Conservation (phyloP, 2,888 invertebrate genomes). For the Nomada goodeniana region DNA sequence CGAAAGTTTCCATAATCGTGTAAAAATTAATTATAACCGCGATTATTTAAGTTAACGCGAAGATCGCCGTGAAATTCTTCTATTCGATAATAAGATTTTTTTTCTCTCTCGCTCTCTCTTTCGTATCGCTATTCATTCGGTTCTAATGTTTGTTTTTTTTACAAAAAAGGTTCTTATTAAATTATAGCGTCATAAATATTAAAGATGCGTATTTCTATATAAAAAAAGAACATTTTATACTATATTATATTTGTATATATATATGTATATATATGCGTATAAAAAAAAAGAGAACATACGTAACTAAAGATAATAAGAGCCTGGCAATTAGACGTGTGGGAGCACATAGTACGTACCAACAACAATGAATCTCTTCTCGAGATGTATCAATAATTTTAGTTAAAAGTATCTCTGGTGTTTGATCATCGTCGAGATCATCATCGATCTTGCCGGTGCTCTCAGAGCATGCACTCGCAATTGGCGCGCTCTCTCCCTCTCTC, state of each 20-base stretch:
- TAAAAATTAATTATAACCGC: background rate
- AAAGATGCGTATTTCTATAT: slow-evolving; percentile 12
- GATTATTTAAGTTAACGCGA: background rate
- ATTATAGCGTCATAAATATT: slow-evolving; percentile 27
- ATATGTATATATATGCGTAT: background rate
- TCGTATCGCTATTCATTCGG: background rate
- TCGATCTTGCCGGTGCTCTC: slow-evolving; percentile 66
- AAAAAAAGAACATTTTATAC: background rate
- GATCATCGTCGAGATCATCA: slow-evolving; percentile 17
- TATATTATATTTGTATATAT: background rate
- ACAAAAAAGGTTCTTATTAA: slow-evolving; percentile 1
- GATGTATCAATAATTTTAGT: background rate
- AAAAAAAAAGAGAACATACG: background rate
- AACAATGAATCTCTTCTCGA: slow-evolving; percentile 10
- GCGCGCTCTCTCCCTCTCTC: slow-evolving; percentile 30
- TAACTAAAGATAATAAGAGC: slow-evolving; percentile 18
- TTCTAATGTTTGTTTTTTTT: background rate
- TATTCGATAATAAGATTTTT: slow-evolving; percentile 3
- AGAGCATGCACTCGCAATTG: slow-evolving; percentile 61
- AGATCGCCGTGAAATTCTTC: background rate
- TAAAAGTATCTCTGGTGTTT: background rate
- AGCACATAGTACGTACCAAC: slow-evolving; percentile 4
- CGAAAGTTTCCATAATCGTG: background rate
- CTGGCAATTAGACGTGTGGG: slow-evolving; percentile 10
- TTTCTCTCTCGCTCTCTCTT: too few species aligned